Conservation (phyloP, 2,888 invertebrate genomes). For the Euzophera pinguis region DNA sequence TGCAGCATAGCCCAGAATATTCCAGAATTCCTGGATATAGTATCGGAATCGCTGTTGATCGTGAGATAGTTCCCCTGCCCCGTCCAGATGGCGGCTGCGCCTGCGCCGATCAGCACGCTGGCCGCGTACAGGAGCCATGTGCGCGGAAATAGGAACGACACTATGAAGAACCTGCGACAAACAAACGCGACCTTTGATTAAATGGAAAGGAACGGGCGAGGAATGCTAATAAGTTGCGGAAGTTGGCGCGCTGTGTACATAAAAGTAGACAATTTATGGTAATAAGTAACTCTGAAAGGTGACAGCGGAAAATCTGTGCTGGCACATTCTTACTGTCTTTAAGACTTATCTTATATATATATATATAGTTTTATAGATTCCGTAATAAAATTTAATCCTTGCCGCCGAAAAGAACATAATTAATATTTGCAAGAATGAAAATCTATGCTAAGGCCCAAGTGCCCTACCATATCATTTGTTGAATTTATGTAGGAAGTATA, state of each 20-base stretch:
- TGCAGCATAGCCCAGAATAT: slow-evolving; percentile 98
- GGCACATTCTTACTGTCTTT: too few relatives aligned
- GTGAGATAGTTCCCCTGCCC: slow-evolving; percentile 93
- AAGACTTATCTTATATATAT: too few relatives aligned
- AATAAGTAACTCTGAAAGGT: too few relatives aligned
- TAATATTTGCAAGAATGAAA: too few relatives aligned
- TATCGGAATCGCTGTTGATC: slow-evolving; percentile 91
- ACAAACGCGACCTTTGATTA: neutral
- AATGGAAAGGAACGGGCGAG: neutral
- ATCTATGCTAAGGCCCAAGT: too few relatives aligned
- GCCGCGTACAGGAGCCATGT: slow-evolving; percentile 91
- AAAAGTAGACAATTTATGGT: too few relatives aligned
- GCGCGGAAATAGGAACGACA: slow-evolving; percentile 90
- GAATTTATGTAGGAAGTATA: too few relatives aligned
- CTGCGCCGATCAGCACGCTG: slow-evolving; percentile 92
- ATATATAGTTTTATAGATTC: too few relatives aligned
- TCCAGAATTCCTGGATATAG: slow-evolving; percentile 96
- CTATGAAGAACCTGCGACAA: slow-evolving; percentile 89
- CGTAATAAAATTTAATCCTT: too few relatives aligned
- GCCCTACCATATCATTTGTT: too few relatives aligned
- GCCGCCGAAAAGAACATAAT: too few relatives aligned
- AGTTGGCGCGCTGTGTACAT: neutral
- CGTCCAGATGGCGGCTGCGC: slow-evolving; percentile 97
- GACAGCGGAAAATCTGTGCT: too few relatives aligned
- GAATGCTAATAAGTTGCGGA: neutral